Conservation (phyloP, 2,888 invertebrate genomes). For the Oscheius sp. region DNA sequence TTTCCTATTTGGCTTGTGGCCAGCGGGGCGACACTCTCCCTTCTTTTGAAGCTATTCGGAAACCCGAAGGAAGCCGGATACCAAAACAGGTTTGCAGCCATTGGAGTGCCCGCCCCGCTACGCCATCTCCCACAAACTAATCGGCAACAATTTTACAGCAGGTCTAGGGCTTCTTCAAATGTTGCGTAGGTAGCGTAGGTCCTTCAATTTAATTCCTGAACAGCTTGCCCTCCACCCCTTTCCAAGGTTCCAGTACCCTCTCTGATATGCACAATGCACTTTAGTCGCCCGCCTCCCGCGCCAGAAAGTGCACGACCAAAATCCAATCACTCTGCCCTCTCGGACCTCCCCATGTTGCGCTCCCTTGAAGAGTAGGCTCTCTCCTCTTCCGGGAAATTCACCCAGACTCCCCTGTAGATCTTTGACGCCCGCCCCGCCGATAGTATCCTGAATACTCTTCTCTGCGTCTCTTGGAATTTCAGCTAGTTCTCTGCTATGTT, state of each 20-base stretch:
- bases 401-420: conserved; percentile 5
- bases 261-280: conserved; percentile 23
- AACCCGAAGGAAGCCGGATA: conserved; percentile 22
- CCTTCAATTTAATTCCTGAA: neutral
- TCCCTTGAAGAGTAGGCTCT: too few species aligned
- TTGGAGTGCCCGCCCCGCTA: conserved; percentile 12
- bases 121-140: conserved; percentile 18
- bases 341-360: conserved; percentile 23
- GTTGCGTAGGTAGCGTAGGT: too few species aligned
- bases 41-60: conserved; percentile 16
- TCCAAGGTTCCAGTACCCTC: too few species aligned
- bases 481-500: conserved; percentile 14
- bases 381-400: neutral
- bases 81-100: conserved; percentile 22
- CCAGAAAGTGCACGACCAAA: conserved; percentile 27
- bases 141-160: conserved; percentile 16
- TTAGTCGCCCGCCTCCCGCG: conserved; percentile 17
- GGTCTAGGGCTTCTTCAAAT: neutral
- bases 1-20: neutral
- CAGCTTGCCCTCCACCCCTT: too few species aligned
- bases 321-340: conserved; percentile 25
- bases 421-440: neutral
- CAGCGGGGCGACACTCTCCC: neutral
- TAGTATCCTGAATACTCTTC: neutral
- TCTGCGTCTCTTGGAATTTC: neutral